Evolutionary conservation across 1,140 invertebrate genomes (phyloP).

Genomic region (Drosophila mojavensis): DNA sequence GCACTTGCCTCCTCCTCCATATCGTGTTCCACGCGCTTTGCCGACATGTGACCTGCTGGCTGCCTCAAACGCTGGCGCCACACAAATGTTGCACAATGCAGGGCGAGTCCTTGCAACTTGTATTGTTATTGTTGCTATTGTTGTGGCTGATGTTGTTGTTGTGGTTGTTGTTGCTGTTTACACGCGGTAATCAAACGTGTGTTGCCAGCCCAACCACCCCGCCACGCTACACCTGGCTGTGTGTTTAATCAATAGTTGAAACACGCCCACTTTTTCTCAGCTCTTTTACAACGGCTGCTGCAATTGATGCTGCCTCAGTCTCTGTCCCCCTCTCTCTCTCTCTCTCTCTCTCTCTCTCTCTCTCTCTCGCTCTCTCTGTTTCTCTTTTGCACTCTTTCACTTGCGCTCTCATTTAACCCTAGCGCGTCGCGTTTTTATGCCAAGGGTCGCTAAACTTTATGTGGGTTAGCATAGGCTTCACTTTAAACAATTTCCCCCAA

Average conservation of each 20-base stretch:
- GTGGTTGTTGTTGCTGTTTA: constrained; percentile 67
- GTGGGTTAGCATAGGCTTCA: constrained; percentile 33
- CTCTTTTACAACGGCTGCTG: constrained; percentile 48
- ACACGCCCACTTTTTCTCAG: neutral
- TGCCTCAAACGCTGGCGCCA: neutral
- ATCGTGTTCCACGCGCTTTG: constrained; percentile 16
- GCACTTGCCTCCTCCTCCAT: neutral
- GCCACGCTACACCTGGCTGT: constrained; percentile 9
- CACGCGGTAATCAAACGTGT: constrained; percentile 80
- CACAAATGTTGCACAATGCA: constrained; percentile 58
- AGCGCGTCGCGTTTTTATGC: constrained; percentile 13
- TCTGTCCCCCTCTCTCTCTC: neutral
- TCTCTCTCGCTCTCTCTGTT: constrained; percentile 5
- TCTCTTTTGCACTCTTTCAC: neutral
- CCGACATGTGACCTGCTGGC: constrained; percentile 57
- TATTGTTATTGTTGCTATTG: constrained; percentile 59
- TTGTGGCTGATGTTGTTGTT: constrained; percentile 20
- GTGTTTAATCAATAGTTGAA: constrained; percentile 75
- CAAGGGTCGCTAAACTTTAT: constrained; percentile 74
- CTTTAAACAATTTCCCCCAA: constrained; percentile 51
- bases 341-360: constrained; percentile 2
- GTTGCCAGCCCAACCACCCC: constrained; percentile 56
- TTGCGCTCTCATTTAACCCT: constrained; percentile 6
- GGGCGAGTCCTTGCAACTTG: constrained; percentile 62
- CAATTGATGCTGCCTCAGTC: constrained; percentile 33